Conservation (phyloP, 2,888 invertebrate genomes). For the Blomia tropicalis region DNA sequence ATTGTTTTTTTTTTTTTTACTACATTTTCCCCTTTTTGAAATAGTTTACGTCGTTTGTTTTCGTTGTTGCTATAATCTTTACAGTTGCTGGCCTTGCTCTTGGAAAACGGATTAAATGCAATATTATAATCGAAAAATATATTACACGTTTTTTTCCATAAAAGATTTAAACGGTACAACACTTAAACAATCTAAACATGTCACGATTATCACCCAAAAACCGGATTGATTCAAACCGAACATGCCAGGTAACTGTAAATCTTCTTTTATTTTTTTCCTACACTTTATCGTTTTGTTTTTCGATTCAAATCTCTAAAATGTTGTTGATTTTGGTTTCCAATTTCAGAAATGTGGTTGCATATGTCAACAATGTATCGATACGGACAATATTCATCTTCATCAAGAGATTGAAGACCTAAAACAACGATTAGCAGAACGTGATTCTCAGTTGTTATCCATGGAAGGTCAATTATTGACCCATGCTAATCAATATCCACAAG, state of each 20-base stretch:
- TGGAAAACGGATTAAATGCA: too few species aligned
- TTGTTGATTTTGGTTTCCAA: background rate
- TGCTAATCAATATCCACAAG: slow-evolving; percentile 46
- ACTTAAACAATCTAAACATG: background rate
- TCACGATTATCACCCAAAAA: background rate
- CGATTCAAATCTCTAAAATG: background rate
- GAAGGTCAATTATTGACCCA: slow-evolving; percentile 69
- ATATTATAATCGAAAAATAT: too few species aligned
- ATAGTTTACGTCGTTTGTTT: too few species aligned
- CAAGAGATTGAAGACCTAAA: slow-evolving; percentile 72
- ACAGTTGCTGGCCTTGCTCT: too few species aligned
- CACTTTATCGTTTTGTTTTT: background rate
- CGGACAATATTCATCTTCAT: slow-evolving; percentile 47
- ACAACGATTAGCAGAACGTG: slow-evolving; percentile 60
- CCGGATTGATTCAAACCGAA: too few species aligned
- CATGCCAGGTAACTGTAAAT: too few species aligned
- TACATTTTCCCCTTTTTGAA: too few species aligned
- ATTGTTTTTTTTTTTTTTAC: too few species aligned
- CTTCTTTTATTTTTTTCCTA: too few species aligned
- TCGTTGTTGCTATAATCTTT: too few species aligned
- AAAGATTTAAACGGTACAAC: too few species aligned
- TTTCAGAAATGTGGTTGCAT: slow-evolving; percentile 45
- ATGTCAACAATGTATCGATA: slow-evolving; percentile 41
- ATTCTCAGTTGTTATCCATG: slow-evolving; percentile 64
- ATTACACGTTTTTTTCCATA: too few species aligned